Conservation (phyloP, 2,113 vertebrate genomes). For the Oxygymnocypris stewartii region DNA sequence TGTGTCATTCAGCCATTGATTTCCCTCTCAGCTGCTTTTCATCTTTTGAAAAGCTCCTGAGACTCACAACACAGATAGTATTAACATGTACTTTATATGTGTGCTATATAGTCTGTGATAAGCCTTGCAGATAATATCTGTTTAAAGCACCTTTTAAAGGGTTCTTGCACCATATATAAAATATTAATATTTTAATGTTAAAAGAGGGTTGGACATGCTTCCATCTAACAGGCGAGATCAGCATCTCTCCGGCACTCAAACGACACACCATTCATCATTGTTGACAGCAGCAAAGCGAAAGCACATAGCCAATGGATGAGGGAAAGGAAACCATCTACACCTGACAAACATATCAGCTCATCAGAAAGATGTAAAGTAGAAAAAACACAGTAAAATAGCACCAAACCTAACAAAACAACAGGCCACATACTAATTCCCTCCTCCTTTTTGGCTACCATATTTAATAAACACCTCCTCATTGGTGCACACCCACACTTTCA, state of each 20-base stretch:
- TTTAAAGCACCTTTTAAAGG: not conserved
- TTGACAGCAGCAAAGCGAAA: conserved; percentile 14
- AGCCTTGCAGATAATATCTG: not conserved
- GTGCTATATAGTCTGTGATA: not conserved
- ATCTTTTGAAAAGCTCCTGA: not conserved
- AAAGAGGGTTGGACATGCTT: conserved; percentile 20
- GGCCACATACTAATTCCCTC: not conserved
- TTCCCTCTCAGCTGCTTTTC: not conserved
- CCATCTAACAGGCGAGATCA: conserved; percentile 27
- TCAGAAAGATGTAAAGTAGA: not conserved
- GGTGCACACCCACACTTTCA: not conserved
- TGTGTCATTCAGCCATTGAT: not conserved
- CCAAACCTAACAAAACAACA: not conserved
- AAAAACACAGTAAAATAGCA: not conserved
- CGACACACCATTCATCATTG: conserved; percentile 17
- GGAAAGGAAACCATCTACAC: conserved; percentile 13
- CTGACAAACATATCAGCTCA: not conserved
- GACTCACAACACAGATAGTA: not conserved
- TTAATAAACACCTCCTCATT: not conserved
- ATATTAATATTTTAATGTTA: conserved; percentile 13
- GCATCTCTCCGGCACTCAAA: not conserved
- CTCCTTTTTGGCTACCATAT: not conserved
- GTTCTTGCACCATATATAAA: conserved; percentile 15
- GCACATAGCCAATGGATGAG: conserved; percentile 5
- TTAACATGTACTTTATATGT: not conserved